Percentiles rank a stretch among this genome's conserved stretches.
Evolutionary conservation across 2,113 vertebrate species (phyloP).

Genomic region (Chionodraco myersi): DNA sequence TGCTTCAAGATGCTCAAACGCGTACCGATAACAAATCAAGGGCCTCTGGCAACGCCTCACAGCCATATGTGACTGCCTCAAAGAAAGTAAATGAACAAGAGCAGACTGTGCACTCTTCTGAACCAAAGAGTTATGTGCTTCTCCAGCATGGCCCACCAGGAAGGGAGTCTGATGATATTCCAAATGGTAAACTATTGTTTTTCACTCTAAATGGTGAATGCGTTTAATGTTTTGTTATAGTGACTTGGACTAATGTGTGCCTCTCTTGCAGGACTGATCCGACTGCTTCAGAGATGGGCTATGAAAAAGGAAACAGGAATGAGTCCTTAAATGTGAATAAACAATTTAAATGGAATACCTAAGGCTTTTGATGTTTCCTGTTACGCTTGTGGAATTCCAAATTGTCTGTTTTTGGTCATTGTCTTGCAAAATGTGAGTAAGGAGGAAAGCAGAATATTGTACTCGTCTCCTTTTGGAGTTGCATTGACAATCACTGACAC

Average conservation of each 20-base stretch:
- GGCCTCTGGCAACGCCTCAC: neutral
- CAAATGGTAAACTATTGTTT: neutral
- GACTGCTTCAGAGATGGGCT: neutral
- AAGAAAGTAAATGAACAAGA: conserved; percentile 17
- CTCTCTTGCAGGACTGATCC: conserved; percentile 50
- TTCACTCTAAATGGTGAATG: too few species aligned
- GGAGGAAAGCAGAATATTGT: too few species aligned
- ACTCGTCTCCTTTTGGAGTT: too few species aligned
- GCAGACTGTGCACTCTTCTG: neutral
- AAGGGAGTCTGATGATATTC: neutral
- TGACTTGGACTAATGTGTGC: neutral
- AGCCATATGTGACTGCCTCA: neutral
- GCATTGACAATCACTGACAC: too few species aligned
- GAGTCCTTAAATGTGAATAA: conserved; percentile 47
- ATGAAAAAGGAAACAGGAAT: neutral
- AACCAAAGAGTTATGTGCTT: conserved; percentile 38
- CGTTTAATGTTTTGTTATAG: neutral
- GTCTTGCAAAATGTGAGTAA: too few species aligned
- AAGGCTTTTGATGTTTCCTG: neutral
- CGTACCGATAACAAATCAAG: neutral
- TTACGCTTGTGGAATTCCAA: neutral
- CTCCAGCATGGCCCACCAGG: conserved; percentile 59
- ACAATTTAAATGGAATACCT: neutral
- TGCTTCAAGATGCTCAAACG: conserved; percentile 40
- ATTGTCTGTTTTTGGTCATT: neutral